These are phyloP conservation scores for Ondatra zibethicus DNA, from an alignment of 2,113 vertebrate species.

Conservation along the genomic window DNA sequence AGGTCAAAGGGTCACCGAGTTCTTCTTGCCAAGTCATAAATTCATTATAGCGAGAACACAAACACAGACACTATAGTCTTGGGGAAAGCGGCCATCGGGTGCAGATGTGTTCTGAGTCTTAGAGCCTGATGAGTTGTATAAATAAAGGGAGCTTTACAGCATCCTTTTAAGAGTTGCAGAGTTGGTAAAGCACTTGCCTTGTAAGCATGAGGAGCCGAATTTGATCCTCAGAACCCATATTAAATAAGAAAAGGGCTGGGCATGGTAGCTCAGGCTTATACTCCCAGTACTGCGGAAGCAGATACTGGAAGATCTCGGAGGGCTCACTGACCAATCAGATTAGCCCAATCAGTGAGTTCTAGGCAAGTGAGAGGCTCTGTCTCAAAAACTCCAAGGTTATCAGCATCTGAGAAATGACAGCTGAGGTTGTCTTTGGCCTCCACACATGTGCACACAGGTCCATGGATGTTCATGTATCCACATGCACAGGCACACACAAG, in stretches of 20 bases:
- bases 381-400: too few species aligned
- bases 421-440: background rate
- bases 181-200: too few species aligned
- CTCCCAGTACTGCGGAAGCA: background rate
- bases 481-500: background rate
- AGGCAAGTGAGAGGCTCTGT: background rate
- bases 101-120: too few species aligned
- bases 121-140: background rate
- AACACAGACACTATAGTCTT: background rate
- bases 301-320: too few species aligned
- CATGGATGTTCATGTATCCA: too few species aligned
- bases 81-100: background rate
- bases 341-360: background rate
- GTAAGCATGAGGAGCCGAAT: background rate
- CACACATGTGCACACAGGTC: too few species aligned
- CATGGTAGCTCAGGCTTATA: too few species aligned
- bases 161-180: background rate
- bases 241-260: background rate
- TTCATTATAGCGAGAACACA: background rate
- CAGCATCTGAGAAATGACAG: background rate
- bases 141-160: background rate
- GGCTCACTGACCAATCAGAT: too few species aligned
- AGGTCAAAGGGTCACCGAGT: background rate
- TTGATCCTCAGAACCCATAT: too few species aligned
- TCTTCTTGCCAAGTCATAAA: background rate